Base-by-base conservation (phyloP, 1,140 invertebrate species). In the Epicauta chinensis region DNA sequence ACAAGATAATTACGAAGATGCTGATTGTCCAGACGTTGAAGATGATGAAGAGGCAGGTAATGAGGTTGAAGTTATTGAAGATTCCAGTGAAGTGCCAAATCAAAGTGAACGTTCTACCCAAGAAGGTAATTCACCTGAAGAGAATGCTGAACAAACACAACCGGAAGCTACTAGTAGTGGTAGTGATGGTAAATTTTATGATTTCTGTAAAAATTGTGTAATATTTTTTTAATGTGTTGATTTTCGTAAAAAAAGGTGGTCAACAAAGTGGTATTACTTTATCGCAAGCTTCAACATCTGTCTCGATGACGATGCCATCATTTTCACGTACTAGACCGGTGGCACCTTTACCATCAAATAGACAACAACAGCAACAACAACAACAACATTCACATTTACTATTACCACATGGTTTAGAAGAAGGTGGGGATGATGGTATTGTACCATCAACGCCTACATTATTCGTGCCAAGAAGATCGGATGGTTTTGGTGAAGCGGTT, bases 401-500 rank as follows among this genome's bases (percentile, higher is more conserved):
- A 61, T 68, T 68, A 70, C 73, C 63, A 12, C 73, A 71, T 36
- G 73, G 72, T 50, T 71, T 73, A 12, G 82, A 84, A 60, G 88
- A 91, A 61, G 83, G 82, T 15, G 84, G 82, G 3, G 91, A 92
- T 68, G 91, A 93, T 65, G 86, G 67, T 44, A 92, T 93, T 57
- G 91, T 95, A 10, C 91, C 91, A 3, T 91, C 89, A 46, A 94
- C 91, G 1, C 91, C 91, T 0, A 93, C 90, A 0, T 70, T 93
- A 1, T 90, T 87, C 64, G 82, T 89, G 17, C 88, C 89, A 3
- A 75, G 89, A 47, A 77, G 91, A 60, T 85, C 79, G 41, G 91
- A 95, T 70, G 91, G 89, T 30, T 94, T 93, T 71, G 89, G 91
- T 15, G 92, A 96, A 70, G 89, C 91, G 46, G 87, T 93, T 7